Conservation (phyloP, 2,113 vertebrate species). For the Cyanistes caeruleus region DNA sequence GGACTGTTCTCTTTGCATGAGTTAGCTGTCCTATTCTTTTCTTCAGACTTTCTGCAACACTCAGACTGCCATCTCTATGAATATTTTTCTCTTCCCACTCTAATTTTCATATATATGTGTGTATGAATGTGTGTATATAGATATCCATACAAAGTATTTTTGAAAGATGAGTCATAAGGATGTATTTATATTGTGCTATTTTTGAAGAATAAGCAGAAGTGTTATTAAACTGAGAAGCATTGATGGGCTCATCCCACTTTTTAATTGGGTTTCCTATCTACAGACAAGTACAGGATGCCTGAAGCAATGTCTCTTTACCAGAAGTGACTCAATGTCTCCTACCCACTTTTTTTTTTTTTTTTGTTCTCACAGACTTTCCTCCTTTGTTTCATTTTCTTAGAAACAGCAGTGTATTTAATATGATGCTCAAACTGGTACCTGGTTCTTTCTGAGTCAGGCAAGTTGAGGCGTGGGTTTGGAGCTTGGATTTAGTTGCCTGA, state of each 20-base stretch:
- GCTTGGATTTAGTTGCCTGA: neutral
- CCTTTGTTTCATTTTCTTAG: neutral
- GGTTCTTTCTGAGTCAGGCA: neutral
- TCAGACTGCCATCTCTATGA: neutral
- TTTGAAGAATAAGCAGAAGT: neutral
- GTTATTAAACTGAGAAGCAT: neutral
- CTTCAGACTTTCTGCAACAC: neutral
- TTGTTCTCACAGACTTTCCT: neutral
- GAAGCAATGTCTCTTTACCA: neutral
- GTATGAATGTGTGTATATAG: neutral
- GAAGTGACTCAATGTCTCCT: neutral
- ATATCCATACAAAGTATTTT: neutral
- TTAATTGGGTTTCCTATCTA: neutral
- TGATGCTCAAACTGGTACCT: neutral
- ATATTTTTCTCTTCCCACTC: neutral
- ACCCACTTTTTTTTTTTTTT: neutral
- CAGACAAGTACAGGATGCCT: neutral
- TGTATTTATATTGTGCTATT: neutral
- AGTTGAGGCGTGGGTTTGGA: neutral
- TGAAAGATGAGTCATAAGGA: slow-evolving; percentile 1
- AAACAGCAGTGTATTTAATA: neutral
- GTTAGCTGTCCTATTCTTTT: neutral
- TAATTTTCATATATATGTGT: neutral
- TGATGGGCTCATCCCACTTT: neutral
- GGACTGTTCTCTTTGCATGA: neutral